These are phyloP conservation scores for Philopedon plagiatum DNA, from an alignment of 2,888 invertebrate genomes.

Conservation along the genomic window DNA sequence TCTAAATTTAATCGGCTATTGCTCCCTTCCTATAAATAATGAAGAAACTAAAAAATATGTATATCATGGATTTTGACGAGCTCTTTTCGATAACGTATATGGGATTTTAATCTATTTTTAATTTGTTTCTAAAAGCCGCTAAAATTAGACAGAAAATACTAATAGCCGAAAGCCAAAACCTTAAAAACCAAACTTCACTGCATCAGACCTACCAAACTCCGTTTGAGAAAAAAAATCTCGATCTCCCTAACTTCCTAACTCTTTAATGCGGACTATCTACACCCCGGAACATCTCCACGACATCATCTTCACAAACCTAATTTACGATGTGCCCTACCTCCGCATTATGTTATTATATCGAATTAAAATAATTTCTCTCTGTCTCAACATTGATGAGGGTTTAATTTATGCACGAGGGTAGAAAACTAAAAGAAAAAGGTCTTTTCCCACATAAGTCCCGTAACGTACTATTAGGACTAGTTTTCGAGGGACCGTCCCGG, in stretches of 20 bases:
- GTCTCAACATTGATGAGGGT: slow-evolving; percentile 50
- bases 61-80: no score
- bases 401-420: slow-evolving; percentile 40
- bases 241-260: slow-evolving; percentile 36
- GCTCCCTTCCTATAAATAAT: no score
- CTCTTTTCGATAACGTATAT: no score
- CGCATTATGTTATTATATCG: slow-evolving; percentile 35
- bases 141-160: no score
- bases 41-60: no score
- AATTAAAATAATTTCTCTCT: slow-evolving; percentile 45
- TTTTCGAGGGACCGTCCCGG: slow-evolving; percentile 20
- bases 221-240: not conserved
- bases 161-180: no score
- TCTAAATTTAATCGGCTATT: no score
- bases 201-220: no score
- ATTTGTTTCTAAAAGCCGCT: no score
- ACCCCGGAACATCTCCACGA: slow-evolving; percentile 27
- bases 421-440: slow-evolving; percentile 35
- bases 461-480: slow-evolving; percentile 31
- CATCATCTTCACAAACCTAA: slow-evolving; percentile 29
- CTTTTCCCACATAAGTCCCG: slow-evolving; percentile 44
- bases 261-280: no score
- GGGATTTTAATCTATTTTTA: no score
- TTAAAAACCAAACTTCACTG: no score
- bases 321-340: slow-evolving; percentile 33